Conservation (phyloP, 2,797 vertebrate species). For the Apodemus agrarius region DNA sequence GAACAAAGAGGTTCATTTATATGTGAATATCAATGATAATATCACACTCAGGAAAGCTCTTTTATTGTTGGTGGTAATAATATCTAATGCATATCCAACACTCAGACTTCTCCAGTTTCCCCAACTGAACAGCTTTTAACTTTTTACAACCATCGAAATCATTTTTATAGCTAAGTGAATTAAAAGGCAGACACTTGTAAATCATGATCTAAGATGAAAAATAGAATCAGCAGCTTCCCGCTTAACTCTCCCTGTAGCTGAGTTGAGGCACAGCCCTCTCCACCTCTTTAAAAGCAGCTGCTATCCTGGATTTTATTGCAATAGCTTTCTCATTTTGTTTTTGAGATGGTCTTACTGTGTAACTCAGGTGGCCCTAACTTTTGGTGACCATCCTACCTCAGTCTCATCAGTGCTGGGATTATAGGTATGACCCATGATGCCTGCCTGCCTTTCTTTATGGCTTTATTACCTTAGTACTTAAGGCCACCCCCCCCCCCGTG, state of each 20-base stretch:
- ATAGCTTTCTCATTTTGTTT: background rate
- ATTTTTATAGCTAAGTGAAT: conserved; percentile 25
- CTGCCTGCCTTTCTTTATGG: background rate
- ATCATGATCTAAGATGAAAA: background rate
- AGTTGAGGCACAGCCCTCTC: background rate
- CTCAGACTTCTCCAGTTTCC: conserved; percentile 37
- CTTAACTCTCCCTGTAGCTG: background rate
- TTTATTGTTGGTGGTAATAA: conserved; percentile 29
- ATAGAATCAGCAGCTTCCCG: background rate
- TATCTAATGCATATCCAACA: conserved; percentile 18
- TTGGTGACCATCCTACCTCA: too few relatives aligned
- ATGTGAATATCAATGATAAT: background rate
- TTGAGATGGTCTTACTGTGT: background rate
- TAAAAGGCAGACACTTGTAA: conserved; percentile 23
- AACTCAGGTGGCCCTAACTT: background rate
- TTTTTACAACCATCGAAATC: background rate
- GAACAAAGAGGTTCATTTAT: background rate
- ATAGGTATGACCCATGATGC: background rate
- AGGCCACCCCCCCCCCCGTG: background rate
- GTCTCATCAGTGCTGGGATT: background rate
- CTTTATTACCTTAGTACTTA: conserved; percentile 19
- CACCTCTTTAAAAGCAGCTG: background rate
- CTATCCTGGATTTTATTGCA: background rate
- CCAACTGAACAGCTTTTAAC: background rate
- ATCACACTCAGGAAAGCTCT: conserved; percentile 27